Conservation (phyloP, 2,797 vertebrate species). For the Lemur catta region DNA sequence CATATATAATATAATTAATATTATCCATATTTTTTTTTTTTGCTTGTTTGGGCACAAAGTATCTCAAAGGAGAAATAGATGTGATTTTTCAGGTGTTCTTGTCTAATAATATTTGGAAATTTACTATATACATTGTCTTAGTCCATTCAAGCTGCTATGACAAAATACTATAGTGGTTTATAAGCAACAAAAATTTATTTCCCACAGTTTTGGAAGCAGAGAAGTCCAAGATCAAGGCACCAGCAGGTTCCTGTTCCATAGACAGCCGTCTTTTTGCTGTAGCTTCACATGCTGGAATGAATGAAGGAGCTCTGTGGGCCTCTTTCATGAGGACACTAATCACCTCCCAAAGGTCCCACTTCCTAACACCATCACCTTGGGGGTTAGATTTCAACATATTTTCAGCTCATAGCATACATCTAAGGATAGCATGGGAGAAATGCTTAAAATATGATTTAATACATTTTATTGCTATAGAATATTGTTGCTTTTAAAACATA, state of each 20-base stretch:
- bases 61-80: constrained; percentile 5
- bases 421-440: not conserved
- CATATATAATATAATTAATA: not conserved
- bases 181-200: not conserved
- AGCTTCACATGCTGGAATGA: too few species aligned
- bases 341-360: not conserved
- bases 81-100: not conserved
- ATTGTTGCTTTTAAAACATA: constrained; percentile 2
- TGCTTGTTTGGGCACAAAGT: not conserved
- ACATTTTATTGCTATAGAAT: not conserved
- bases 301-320: not conserved
- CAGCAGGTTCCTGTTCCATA: not conserved
- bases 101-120: not conserved
- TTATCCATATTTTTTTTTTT: not conserved
- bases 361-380: not conserved
- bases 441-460: not conserved
- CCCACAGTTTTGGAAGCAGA: not conserved
- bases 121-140: not conserved
- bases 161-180: not conserved
- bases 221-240: not conserved
- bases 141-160: not conserved
- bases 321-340: not conserved
- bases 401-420: too few species aligned
- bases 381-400: not conserved
- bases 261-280: not conserved